These are phyloP conservation scores for Brienomyrus longianalis DNA, from an alignment of 2,113 vertebrate species.

Conservation along the genomic window DNA sequence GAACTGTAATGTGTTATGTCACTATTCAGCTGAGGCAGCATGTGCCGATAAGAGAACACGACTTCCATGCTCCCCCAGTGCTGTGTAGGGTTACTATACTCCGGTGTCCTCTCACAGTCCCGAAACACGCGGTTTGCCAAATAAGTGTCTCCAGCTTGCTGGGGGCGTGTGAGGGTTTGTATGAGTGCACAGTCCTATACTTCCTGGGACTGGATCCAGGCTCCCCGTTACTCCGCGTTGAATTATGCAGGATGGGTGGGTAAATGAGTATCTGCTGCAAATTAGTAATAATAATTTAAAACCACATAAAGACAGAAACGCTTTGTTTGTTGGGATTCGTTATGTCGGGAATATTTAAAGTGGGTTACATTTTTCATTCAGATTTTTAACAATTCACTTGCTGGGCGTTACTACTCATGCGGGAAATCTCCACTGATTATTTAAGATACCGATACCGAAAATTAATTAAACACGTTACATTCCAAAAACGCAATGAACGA, in stretches of 20 bases:
- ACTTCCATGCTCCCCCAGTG: background rate
- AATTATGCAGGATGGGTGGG: background rate
- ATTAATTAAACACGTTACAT: background rate
- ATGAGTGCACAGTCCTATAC: background rate
- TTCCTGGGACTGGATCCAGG: too few species aligned
- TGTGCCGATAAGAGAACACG: background rate
- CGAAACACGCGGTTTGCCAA: background rate
- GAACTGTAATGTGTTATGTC: background rate
- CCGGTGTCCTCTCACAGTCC: background rate
- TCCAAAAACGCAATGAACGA: background rate
- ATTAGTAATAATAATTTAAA: background rate
- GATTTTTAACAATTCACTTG: background rate
- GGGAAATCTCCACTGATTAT: background rate
- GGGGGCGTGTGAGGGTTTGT: background rate
- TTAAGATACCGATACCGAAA: background rate
- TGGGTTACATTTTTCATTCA: background rate
- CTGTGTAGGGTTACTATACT: background rate
- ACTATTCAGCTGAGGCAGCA: background rate
- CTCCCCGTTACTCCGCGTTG: background rate
- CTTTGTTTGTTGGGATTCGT: background rate
- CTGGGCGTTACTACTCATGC: background rate
- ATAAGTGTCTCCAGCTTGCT: background rate
- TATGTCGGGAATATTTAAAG: background rate
- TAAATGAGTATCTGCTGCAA: background rate
- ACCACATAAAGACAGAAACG: background rate